Percentiles rank a stretch among this genome's conserved stretches.
These are phyloP conservation scores for Toxotes lorentzi DNA, from an alignment of 2,797 vertebrate genomes.

Conservation along the genomic window DNA sequence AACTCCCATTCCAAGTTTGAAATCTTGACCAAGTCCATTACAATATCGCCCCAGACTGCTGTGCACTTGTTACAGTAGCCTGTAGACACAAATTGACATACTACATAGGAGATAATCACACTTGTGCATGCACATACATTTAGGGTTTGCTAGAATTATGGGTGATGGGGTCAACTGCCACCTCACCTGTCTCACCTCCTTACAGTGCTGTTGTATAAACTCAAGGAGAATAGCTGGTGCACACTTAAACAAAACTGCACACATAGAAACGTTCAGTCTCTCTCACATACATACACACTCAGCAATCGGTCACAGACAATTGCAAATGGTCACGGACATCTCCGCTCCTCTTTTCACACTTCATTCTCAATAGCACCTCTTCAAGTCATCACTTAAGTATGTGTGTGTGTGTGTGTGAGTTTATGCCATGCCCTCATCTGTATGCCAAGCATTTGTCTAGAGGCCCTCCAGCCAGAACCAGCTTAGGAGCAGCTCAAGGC, in stretches of 20 bases:
- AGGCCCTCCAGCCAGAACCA: constrained; percentile 74
- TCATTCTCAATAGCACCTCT: constrained; percentile 61
- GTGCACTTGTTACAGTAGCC: not conserved
- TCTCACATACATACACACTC: not conserved
- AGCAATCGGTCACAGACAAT: constrained; percentile 32
- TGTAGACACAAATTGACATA: constrained; percentile 23
- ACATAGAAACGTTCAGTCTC: not conserved
- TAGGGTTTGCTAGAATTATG: constrained; percentile 18
- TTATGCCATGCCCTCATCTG: constrained; percentile 67
- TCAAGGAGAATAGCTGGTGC: constrained; percentile 44
- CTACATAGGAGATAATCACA: not conserved
- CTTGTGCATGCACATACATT: not conserved
- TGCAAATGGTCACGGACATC: constrained; percentile 42
- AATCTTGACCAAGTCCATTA: not conserved
- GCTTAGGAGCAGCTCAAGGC: constrained; percentile 79
- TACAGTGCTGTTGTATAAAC: constrained; percentile 22
- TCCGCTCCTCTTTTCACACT: constrained; percentile 59
- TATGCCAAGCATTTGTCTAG: constrained; percentile 77
- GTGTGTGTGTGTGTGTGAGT: constrained; percentile 17
- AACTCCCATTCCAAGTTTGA: not conserved
- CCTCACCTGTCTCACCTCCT: constrained; percentile 43
- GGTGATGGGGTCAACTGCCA: constrained; percentile 40
- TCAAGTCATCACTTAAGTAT: constrained; percentile 51
- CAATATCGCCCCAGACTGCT: not conserved
- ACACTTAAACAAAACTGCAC: constrained; percentile 20